Evolutionary conservation across 2,888 invertebrate species (phyloP), one percentile per base, ranked within the genome.

Genomic region (Panopea generosa): DNA sequence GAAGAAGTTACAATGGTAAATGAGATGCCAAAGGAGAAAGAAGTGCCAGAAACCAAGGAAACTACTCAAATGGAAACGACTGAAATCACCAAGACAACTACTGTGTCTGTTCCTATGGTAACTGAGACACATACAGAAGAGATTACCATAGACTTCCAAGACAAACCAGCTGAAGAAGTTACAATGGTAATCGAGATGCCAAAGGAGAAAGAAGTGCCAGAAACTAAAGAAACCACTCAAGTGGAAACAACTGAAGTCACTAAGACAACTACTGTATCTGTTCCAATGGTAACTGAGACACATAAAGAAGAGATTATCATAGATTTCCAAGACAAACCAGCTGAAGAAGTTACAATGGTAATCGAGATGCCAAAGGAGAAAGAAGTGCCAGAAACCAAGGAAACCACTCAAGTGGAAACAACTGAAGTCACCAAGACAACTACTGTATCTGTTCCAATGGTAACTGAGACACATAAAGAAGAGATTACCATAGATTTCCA

Each of bases 401-500:
- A 53, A 47, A 49, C 22, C 55, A 52, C 52, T 22, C 16, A 16
- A 6, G 20, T 20, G 6, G 52, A 52, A 52, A 52, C 52, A 9
- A 57, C 75, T 20, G 70, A 71, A 49, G 38, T 68, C 38, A 62
- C 71, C 16, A 67, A 77, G 47, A 68, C 70, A 24, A 63, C 74
- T 56, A 74, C 63, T 9, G 61, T 82, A n/a, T 61, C 78, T 22
- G 71, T 79, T 11, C 75, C 77, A 22, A 60, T 68, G 18, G 63
- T 68, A 38, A 29, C 55, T 22, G 70, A 79, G 29, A 76, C 68
- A 40, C 68, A 79, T 18, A 80, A 81, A 57, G 83, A 86, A 55
- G 86, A 87, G 56, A 43, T 71, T 40, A 82, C 83, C 20, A 61
- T 88, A 33, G 77, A 87, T 33, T 52, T 86, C 22, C 67, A 83